Evolutionary conservation across 2,113 vertebrate genomes (phyloP).

Genomic region (Octodon degus): DNA sequence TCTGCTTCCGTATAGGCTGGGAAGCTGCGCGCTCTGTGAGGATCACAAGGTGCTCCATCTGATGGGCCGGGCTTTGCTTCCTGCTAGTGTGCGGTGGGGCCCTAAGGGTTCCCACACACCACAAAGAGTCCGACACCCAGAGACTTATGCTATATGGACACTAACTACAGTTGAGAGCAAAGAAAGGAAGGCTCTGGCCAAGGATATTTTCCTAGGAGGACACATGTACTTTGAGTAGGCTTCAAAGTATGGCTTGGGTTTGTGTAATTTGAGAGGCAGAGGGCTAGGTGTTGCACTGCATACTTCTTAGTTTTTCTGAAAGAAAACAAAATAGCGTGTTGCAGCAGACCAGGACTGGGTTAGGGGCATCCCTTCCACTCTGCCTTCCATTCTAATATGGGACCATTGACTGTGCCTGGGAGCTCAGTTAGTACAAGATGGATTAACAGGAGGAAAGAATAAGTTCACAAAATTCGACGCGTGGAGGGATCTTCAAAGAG

Average conservation of each 20-base stretch:
- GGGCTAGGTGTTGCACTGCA: neutral
- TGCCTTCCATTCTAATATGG: no score
- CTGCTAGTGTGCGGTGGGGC: neutral
- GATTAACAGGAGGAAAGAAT: neutral
- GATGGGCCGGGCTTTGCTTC: neutral
- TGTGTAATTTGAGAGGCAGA: neutral
- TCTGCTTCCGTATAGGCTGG: neutral
- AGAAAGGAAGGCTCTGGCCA: neutral
- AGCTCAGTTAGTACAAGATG: neutral
- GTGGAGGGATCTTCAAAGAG: neutral
- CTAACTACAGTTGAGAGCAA: neutral
- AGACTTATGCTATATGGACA: neutral
- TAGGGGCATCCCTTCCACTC: neutral
- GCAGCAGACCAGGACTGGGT: no score
- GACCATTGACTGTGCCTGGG: neutral
- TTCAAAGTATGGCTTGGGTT: slow-evolving; percentile 4
- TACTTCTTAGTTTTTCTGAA: neutral
- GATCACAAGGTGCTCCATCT: neutral
- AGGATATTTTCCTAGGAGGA: neutral
- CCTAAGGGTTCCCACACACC: neutral
- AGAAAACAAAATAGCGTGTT: neutral
- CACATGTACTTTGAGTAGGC: neutral
- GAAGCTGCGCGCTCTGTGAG: neutral
- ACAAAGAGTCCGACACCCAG: neutral
- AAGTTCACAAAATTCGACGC: neutral